Conservation (phyloP, 2,888 invertebrate species). For the Leptogaster cylindrica region DNA sequence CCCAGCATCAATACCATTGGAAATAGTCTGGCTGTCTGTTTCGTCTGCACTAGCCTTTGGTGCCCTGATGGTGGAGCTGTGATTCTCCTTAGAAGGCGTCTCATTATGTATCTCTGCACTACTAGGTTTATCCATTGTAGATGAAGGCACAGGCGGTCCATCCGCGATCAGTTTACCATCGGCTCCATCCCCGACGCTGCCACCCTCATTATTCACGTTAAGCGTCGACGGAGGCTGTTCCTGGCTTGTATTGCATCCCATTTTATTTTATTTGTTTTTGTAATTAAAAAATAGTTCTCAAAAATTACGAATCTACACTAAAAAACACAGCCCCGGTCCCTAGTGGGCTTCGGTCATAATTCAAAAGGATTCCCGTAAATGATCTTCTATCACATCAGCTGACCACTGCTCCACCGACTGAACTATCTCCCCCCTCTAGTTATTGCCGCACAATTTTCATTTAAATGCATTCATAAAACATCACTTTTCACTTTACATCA, state of each 20-base stretch:
- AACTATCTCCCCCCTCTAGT: not conserved
- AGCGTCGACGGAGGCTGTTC: constrained; percentile 25
- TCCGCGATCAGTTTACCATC: constrained; percentile 12
- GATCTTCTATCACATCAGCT: constrained; percentile 26
- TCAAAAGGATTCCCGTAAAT: too few species aligned
- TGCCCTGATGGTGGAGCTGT: not conserved
- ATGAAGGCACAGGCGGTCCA: constrained; percentile 32
- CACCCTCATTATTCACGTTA: constrained; percentile 22
- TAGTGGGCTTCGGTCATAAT: constrained; percentile 14
- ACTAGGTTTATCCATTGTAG: constrained; percentile 22
- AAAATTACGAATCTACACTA: not conserved
- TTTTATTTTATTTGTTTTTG: not conserved
- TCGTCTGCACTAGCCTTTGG: constrained; percentile 6
- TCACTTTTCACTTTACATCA: constrained; percentile 14
- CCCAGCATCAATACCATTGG: not conserved
- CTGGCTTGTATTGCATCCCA: constrained; percentile 30
- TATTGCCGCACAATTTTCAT: not conserved
- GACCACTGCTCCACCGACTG: constrained; percentile 1
- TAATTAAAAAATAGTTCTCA: constrained; percentile 3
- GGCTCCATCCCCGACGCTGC: not conserved
- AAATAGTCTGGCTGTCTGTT: not conserved
- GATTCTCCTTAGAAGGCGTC: not conserved
- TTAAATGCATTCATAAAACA: constrained; percentile 12
- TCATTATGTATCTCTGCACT: constrained; percentile 20
- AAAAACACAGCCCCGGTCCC: not conserved